Evolutionary conservation across 2,113 vertebrate genomes (phyloP).

Genomic region (Gopherus flavomarginatus): DNA sequence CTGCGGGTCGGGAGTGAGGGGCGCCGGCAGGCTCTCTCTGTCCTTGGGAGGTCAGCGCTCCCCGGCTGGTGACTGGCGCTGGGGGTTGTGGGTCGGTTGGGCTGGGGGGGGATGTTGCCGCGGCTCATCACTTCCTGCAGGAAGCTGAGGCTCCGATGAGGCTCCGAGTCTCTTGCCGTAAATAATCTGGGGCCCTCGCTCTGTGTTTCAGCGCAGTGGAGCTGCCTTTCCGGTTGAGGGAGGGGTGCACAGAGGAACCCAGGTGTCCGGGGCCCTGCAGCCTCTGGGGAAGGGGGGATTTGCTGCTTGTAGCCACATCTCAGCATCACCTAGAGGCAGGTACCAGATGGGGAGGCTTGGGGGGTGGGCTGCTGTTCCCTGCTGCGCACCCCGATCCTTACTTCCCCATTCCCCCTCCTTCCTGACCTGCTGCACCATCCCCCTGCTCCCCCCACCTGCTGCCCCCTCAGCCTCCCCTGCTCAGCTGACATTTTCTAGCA

Average conservation of each 20-base stretch:
- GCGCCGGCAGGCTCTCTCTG: too few relatives aligned
- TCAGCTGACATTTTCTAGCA: too few relatives aligned
- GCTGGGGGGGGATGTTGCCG: neutral
- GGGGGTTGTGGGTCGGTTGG: neutral
- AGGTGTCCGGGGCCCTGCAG: neutral
- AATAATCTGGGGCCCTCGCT: neutral
- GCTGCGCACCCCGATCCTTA: too few relatives aligned
- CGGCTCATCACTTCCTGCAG: slow-evolving; percentile 68
- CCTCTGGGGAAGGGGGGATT: neutral
- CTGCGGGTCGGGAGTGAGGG: too few relatives aligned
- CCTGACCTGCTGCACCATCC: too few relatives aligned
- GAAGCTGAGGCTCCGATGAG: slow-evolving; percentile 40
- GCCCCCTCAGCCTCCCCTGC: too few relatives aligned
- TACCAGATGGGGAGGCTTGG: neutral
- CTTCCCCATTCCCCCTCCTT: too few relatives aligned
- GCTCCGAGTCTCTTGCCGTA: neutral
- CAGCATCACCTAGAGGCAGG: too few relatives aligned
- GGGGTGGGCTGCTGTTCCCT: neutral
- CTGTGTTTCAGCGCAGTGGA: neutral
- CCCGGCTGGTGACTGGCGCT: too few relatives aligned
- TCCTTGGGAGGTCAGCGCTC: too few relatives aligned
- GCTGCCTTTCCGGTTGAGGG: neutral
- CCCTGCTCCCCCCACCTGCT: too few relatives aligned
- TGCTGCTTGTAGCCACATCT: neutral
- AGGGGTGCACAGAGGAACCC: neutral